Base-by-base conservation (phyloP, 2,888 invertebrate genomes). In the Fragum fragum region DNA sequence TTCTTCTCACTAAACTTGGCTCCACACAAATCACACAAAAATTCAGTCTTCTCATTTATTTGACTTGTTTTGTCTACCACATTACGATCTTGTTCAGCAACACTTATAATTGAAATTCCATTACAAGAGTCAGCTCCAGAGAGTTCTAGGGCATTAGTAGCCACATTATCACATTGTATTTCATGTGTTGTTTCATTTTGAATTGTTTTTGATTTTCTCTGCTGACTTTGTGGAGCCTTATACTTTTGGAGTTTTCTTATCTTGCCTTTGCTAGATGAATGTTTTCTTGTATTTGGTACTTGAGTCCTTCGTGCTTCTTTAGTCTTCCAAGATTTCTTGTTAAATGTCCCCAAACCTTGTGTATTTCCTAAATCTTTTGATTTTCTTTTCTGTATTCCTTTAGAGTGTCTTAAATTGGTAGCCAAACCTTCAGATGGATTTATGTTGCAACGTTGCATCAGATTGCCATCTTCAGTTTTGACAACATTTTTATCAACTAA, bases 21-120 rank as follows among this genome's bases (percentile, higher is more conserved):
- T 11, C 83, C 83, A 75, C 83, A 83, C 14, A 83, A 39, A 73
- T 83, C 83, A 77, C 83, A 83, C 53, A 83, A 63, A 77, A 61
- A 73, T 28, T 70, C 66, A 7, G 18, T 21, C 23, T 36, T 36
- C 32, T 52, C 52, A 14, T 52, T 18, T 52, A 52, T 14, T 14
- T 52, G 3, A n/a, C 52, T 7, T 52, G 52, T 21, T 52, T 52
- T 52, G 52, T 52, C 52, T n/a, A 18, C 18, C 18, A n/a, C 16
- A 52, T 52, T 52, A 5, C 3, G 14, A 52, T n/a, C n/a, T 52
- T 21, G 21, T 52, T 52, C 9, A 9, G 3, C 16, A n/a, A 14
- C 3, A n/a, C 16, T 21, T 52, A 52, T 21, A 14, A n/a, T 52
- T 7, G 21, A 52, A 52, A 7, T 2, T 21, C 16, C 18, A 7